phyloP scores from a whole-genome alignment of 2,888 invertebrate species.

The Brachyptera putata region DNA sequence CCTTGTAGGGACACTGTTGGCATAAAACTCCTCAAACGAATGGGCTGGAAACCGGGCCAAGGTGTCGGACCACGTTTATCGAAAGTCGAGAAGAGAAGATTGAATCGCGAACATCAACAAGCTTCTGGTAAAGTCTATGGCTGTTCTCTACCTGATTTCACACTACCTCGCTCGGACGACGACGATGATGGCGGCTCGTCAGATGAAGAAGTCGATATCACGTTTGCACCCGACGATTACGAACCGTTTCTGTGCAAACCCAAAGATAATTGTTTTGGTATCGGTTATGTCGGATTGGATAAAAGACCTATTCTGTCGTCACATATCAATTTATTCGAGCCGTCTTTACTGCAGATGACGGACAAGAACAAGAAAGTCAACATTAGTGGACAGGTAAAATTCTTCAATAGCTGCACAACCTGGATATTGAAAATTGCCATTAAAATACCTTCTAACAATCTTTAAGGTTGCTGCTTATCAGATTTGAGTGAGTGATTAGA shows the following conservation, averaged over 20 bases:
- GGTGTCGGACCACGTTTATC: constrained; percentile 66
- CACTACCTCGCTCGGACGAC: constrained; percentile 37
- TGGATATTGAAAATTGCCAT: too few species aligned
- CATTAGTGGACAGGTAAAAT: constrained; percentile 48
- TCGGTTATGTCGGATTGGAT: constrained; percentile 71
- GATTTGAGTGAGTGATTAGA: too few species aligned
- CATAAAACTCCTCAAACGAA: constrained; percentile 73
- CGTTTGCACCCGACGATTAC: constrained; percentile 78
- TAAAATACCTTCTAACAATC: too few species aligned
- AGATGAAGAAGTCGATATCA: constrained; percentile 50
- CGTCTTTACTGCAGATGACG: constrained; percentile 49
- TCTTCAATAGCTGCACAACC: too few species aligned
- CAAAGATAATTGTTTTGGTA: constrained; percentile 77
- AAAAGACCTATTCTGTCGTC: constrained; percentile 55
- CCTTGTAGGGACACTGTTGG: constrained; percentile 81
- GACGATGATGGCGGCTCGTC: constrained; percentile 42
- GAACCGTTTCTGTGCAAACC: constrained; percentile 65
- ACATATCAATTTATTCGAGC: constrained; percentile 48
- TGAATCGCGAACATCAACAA: constrained; percentile 38
- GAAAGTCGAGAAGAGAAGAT: constrained; percentile 43
- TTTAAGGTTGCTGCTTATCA: too few species aligned
- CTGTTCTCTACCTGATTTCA: constrained; percentile 46
- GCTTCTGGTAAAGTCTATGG: constrained; percentile 50
- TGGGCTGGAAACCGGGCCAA: constrained; percentile 92
- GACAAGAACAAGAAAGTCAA: constrained; percentile 57